phyloP scores from a whole-genome alignment of 2,797 vertebrate species.

The Poeciliopsis paucimaculata region DNA sequence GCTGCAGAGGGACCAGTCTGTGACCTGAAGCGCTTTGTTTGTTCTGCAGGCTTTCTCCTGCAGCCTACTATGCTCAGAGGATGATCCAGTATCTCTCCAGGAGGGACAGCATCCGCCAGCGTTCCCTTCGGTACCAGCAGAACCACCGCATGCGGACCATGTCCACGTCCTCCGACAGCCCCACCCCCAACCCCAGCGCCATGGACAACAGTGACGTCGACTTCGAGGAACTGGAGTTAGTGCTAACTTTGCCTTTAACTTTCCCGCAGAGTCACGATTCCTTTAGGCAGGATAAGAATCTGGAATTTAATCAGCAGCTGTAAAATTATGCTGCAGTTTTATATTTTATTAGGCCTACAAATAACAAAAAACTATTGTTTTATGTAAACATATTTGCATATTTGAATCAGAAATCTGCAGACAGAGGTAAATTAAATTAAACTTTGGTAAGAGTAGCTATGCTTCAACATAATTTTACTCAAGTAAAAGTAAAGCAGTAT shows the following conservation, averaged over 20 bases:
- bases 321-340: background rate
- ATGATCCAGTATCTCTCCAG: conserved; percentile 99
- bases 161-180: conserved; percentile 86
- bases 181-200: conserved; percentile 84
- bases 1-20: background rate
- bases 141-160: conserved; percentile 93
- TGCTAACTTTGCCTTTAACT: conserved; percentile 21
- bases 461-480: no score
- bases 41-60: conserved; percentile 90
- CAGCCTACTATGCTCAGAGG: conserved; percentile 98
- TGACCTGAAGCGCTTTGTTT: background rate
- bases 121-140: conserved; percentile 94
- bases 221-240: conserved; percentile 98
- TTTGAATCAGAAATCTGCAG: background rate
- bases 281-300: no score
- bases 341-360: background rate
- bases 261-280: no score
- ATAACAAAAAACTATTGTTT: background rate
- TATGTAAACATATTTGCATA: background rate
- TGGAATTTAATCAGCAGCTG: background rate
- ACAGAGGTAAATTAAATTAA: no score
- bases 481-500: no score
- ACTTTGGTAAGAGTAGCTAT: no score
- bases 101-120: conserved; percentile 98
- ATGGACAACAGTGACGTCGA: conserved; percentile 94